Percentiles rank a stretch among this genome's conserved stretches.
Conservation (phyloP, 2,797 vertebrate species). For the Lates japonicus region DNA sequence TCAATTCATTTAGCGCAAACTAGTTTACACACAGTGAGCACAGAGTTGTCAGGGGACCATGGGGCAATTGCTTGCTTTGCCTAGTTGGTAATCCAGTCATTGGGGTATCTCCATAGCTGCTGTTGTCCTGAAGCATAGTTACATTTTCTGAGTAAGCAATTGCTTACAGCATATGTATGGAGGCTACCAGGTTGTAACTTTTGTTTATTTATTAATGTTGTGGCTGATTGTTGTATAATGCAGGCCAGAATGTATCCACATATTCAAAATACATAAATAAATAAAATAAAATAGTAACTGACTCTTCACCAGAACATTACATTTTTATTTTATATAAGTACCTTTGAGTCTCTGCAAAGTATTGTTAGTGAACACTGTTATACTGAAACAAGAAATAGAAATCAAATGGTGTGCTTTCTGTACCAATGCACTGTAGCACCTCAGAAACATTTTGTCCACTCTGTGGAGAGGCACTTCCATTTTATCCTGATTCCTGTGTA, state of each 20-base stretch:
- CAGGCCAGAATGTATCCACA: neutral
- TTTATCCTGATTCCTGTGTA: conserved; percentile 37
- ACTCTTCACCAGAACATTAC: neutral
- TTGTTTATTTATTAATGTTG: too few species aligned
- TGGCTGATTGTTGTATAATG: neutral
- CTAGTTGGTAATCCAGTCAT: too few species aligned
- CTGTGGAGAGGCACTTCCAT: conserved; percentile 25
- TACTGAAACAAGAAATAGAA: neutral
- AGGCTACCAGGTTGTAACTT: too few species aligned
- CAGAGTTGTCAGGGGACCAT: too few species aligned
- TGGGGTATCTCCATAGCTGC: too few species aligned
- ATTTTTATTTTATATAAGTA: neutral
- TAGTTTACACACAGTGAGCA: too few species aligned
- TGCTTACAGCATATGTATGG: too few species aligned
- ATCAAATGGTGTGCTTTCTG: neutral
- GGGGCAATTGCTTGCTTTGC: too few species aligned
- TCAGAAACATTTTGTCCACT: conserved; percentile 1
- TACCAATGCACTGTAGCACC: neutral
- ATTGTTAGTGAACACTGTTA: neutral
- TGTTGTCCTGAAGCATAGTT: too few species aligned
- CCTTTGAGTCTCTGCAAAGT: neutral
- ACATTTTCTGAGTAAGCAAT: too few species aligned
- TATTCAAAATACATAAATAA: neutral
- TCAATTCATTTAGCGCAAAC: too few species aligned
- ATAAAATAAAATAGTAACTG: neutral